A percentile compares a stretch with the other conserved stretches of the same genome.
These are phyloP conservation scores for Dicrurus megarhynchus DNA, from an alignment of 2,113 vertebrate species.

Conservation along the genomic window DNA sequence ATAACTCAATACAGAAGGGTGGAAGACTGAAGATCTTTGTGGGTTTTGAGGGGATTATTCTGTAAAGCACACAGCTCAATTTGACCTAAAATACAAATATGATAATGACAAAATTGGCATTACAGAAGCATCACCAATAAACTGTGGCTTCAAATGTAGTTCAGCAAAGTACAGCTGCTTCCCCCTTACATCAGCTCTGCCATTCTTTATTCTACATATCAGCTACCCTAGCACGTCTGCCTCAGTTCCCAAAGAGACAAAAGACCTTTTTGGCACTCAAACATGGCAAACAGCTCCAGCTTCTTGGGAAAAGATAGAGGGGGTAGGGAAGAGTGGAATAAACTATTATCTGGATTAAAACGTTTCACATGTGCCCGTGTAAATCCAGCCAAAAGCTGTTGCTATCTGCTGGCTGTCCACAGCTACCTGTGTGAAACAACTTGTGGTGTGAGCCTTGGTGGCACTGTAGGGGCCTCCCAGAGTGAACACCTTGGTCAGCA, in stretches of 20 bases:
- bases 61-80: not conserved
- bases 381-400: not conserved
- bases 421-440: not conserved
- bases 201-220: slow-evolving; percentile 48
- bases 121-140: not conserved
- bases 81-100: not conserved
- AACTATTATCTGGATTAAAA: not conserved
- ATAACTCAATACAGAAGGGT: not conserved
- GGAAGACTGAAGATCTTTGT: not conserved
- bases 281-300: slow-evolving; percentile 42
- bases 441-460: not conserved
- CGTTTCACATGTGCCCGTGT: not conserved
- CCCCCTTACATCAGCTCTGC: slow-evolving; percentile 44
- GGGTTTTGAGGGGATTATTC: not conserved
- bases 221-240: slow-evolving; percentile 67
- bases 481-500: not conserved
- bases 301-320: slow-evolving; percentile 33
- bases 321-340: slow-evolving; percentile 3
- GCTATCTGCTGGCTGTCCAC: not conserved
- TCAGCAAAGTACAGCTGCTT: slow-evolving; percentile 52
- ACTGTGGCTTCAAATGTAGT: not conserved
- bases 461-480: not conserved
- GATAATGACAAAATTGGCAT: not conserved
- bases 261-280: slow-evolving; percentile 63
- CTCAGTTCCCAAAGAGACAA: slow-evolving; percentile 66